Evolutionary conservation across 2,888 invertebrate genomes (phyloP).

Genomic region (Dichetophora obliterata): DNA sequence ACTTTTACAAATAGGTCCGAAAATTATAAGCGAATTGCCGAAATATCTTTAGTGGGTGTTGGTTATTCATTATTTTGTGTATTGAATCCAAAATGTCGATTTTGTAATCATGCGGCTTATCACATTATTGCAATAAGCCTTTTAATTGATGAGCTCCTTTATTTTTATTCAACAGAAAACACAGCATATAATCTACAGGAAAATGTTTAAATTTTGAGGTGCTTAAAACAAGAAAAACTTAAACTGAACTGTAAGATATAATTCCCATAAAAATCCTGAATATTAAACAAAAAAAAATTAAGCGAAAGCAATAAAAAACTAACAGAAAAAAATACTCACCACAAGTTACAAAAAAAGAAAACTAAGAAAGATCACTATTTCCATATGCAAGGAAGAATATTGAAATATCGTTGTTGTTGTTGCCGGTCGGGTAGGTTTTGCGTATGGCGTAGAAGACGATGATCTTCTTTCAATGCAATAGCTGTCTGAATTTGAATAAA

Average conservation of each 20-base stretch:
- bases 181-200: not conserved
- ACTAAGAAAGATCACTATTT: slow-evolving; percentile 1
- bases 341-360: slow-evolving; percentile 7
- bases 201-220: not conserved
- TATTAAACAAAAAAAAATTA: slow-evolving; percentile 15
- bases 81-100: too few species aligned
- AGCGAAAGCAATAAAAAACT: slow-evolving; percentile 33
- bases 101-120: too few species aligned
- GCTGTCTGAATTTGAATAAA: slow-evolving; percentile 28
- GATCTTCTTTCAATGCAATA: slow-evolving; percentile 22
- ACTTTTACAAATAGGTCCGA: too few species aligned
- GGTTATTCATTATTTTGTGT: too few species aligned
- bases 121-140: too few species aligned
- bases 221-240: not conserved
- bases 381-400: not conserved
- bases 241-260: slow-evolving; percentile 6
- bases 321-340: not conserved
- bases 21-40: too few species aligned
- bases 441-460: not conserved
- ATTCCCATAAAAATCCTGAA: slow-evolving; percentile 25
- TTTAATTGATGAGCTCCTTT: not conserved
- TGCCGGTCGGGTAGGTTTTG: not conserved
- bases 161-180: not conserved
- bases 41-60: too few species aligned
- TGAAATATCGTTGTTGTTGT: not conserved